Conservation (phyloP, 2,888 invertebrate genomes). For the Chorisops tibialis region DNA sequence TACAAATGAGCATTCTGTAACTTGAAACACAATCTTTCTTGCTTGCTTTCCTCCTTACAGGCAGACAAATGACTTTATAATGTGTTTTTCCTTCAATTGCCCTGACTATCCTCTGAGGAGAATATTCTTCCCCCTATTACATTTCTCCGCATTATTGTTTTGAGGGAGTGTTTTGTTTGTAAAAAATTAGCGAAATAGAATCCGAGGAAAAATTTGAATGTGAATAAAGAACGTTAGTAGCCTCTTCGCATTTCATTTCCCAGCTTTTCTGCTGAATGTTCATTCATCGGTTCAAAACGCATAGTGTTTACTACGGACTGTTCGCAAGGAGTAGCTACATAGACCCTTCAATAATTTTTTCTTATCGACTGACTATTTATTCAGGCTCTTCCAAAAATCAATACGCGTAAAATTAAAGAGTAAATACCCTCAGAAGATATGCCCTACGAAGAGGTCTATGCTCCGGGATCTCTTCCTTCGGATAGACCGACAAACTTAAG, state of each 20-base stretch:
- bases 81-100: conserved; percentile 20
- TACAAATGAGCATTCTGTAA: conserved; percentile 25
- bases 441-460: background rate
- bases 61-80: conserved; percentile 25
- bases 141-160: conserved; percentile 19
- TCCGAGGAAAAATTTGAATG: conserved; percentile 5
- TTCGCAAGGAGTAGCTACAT: background rate
- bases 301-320: too few relatives aligned
- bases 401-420: conserved; percentile 53
- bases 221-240: background rate
- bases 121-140: background rate
- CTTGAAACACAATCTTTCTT: conserved; percentile 23
- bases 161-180: conserved; percentile 20
- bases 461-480: background rate
- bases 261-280: background rate
- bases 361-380: conserved; percentile 45
- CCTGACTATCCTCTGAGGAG: conserved; percentile 1
- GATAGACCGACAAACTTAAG: conserved; percentile 4
- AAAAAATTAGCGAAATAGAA: conserved; percentile 25
- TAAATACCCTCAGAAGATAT: conserved; percentile 2
- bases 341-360: background rate
- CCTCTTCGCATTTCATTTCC: conserved; percentile 15
- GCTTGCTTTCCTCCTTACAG: background rate
- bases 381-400: conserved; percentile 53
- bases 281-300: too few relatives aligned